Conservation (phyloP, 2,888 invertebrate species). For the Agrochola lota region DNA sequence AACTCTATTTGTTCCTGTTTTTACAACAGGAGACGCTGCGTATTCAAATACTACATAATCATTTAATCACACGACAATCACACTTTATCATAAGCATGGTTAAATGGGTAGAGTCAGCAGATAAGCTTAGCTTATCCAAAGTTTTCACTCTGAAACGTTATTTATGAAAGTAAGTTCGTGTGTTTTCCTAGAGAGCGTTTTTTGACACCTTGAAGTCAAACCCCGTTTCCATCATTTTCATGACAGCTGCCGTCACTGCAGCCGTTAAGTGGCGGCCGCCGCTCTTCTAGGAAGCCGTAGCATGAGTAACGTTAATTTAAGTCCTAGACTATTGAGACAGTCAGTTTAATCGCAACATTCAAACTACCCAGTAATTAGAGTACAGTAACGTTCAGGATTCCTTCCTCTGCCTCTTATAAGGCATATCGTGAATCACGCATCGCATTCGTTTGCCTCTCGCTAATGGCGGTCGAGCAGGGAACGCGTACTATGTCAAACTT, state of each 20-base stretch:
- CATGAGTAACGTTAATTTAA: too few species aligned
- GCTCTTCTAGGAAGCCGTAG: too few species aligned
- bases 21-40: not conserved
- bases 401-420: not conserved
- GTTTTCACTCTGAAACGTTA: too few species aligned
- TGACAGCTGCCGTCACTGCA: too few species aligned
- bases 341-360: not conserved
- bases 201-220: too few species aligned
- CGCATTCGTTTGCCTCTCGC: constrained; percentile 10
- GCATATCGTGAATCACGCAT: constrained; percentile 28
- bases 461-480: constrained; percentile 46
- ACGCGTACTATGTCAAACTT: constrained; percentile 53
- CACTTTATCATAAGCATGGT: not conserved
- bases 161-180: too few species aligned
- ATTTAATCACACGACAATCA: constrained; percentile 1
- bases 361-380: constrained; percentile 1
- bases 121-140: not conserved
- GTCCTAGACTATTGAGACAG: too few species aligned
- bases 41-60: not conserved
- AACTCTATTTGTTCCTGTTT: not conserved
- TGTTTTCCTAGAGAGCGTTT: too few species aligned
- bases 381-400: not conserved
- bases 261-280: too few species aligned
- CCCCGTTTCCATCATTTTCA: too few species aligned
- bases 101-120: not conserved